Evolutionary conservation across 2,113 vertebrate genomes (phyloP), one percentile per base, ranked within the genome.

Genomic region (Dendropsophus ebraccatus): DNA sequence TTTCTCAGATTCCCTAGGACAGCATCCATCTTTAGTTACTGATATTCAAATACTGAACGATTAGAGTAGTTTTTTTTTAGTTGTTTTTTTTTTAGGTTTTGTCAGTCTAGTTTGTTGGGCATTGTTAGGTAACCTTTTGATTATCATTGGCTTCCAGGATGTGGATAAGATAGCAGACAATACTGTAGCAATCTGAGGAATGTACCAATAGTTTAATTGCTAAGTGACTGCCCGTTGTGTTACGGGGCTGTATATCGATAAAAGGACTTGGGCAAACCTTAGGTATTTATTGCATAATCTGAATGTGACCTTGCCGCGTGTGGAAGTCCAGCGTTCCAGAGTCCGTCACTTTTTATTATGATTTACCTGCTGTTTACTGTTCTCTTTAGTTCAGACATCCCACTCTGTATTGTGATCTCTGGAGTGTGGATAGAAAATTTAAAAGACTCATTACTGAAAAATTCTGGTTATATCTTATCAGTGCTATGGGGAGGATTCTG

Each of bases 231-330:
- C 25, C 4, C 28, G 54, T 62, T 80, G 35, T 35, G 45, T 5
- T 2, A 17, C 12, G 41, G 25, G 30, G 17, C 25, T 7, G 41
- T 17, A 10, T 6, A n/a, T 17, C 41, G 28, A 70, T 32, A 56
- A 80, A 41, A 62, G 54, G 47, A 45, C 23, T 9, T 17, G 17
- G 32, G 32, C 52, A 35, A 45, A 69, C 16, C n/a, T 0, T 0
- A 54, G 75, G 75, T 86, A 79, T 86, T 86, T 86, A 86, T 84
- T 84, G 70, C 54, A 62, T 60, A n/a, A 86, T 67, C 56, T 41
- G 32, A 72, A 70, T 67, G 74, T 86, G 76, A 81, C 76, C 77
- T 73, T 73, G 74, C 17, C 4, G 5, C 8, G 4, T 30, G 65
- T 56, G 50, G 10, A 32, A 41, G 49, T 72, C 62, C 77, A 58